A percentile compares a stretch with the other conserved stretches of the same genome.
Evolutionary conservation across 2,888 invertebrate species (phyloP).

Genomic region (Chironomus riparius): DNA sequence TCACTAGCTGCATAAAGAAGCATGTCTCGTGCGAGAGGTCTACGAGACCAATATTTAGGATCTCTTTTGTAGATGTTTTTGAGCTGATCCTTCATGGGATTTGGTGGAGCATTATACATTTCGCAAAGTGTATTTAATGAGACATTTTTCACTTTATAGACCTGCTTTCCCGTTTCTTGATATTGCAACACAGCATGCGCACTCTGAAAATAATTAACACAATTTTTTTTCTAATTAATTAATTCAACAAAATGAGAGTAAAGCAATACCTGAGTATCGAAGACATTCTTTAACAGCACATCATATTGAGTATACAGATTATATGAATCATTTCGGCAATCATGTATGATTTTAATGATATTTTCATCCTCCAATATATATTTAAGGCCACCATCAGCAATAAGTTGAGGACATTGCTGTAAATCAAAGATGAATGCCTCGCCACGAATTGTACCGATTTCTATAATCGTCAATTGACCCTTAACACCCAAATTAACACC

Average conservation of each 20-base stretch:
- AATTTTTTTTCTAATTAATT: slow-evolving; percentile 6
- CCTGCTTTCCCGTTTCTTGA: slow-evolving; percentile 81
- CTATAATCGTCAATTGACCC: slow-evolving; percentile 78
- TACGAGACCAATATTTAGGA: slow-evolving; percentile 79
- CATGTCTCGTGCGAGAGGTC: slow-evolving; percentile 86
- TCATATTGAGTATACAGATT: slow-evolving; percentile 80
- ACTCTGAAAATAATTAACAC: slow-evolving; percentile 44
- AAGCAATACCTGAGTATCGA: slow-evolving; percentile 66
- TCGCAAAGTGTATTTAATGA: slow-evolving; percentile 87
- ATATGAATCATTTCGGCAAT: slow-evolving; percentile 84
- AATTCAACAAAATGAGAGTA: neutral
- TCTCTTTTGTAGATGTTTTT: slow-evolving; percentile 78
- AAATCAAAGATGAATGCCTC: slow-evolving; percentile 83
- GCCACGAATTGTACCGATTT: slow-evolving; percentile 72
- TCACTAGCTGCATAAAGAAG: slow-evolving; percentile 84
- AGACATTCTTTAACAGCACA: slow-evolving; percentile 72
- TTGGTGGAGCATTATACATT: slow-evolving; percentile 75
- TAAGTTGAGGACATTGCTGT: slow-evolving; percentile 70
- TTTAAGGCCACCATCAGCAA: slow-evolving; percentile 68
- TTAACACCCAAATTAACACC: slow-evolving; percentile 85
- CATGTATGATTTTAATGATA: slow-evolving; percentile 84
- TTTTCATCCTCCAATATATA: slow-evolving; percentile 68
- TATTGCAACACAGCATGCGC: slow-evolving; percentile 86
- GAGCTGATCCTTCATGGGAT: slow-evolving; percentile 84
- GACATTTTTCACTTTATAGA: slow-evolving; percentile 89